Conservation (phyloP, 2,113 vertebrate genomes). For the Myrmophylax atrothorax region DNA sequence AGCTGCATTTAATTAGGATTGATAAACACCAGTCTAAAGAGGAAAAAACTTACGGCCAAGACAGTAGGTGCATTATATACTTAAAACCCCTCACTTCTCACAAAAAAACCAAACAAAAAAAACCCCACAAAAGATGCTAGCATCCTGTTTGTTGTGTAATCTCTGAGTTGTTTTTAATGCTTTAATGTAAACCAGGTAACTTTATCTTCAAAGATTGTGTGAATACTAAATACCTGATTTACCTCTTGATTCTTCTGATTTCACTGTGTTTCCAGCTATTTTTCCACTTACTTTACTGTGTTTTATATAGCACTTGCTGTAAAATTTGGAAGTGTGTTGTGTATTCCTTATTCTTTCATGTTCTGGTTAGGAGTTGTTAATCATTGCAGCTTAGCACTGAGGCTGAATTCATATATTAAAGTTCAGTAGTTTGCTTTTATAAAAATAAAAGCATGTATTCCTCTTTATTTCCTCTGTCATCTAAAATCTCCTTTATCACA, state of each 20-base stretch:
- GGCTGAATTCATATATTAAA: background rate
- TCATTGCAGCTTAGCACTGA: background rate
- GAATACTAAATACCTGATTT: background rate
- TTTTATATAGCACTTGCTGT: background rate
- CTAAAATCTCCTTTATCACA: slow-evolving; percentile 47
- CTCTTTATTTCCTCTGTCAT: background rate
- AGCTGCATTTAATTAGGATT: background rate
- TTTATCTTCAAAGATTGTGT: background rate
- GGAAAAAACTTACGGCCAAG: background rate
- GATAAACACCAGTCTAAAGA: background rate
- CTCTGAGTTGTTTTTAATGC: background rate
- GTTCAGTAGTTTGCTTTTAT: background rate
- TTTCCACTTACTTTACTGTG: background rate
- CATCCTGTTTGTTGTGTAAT: background rate
- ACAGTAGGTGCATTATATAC: background rate
- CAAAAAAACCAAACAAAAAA: background rate
- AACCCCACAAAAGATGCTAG: background rate
- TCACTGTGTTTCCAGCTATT: background rate
- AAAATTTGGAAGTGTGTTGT: background rate
- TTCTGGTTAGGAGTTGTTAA: background rate
- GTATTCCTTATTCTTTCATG: background rate
- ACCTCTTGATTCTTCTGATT: background rate
- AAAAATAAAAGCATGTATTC: background rate
- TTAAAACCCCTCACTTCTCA: background rate
- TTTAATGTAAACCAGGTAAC: background rate